Evolutionary conservation across 1,140 invertebrate species (phyloP), one percentile per base, ranked within the genome.

Genomic region (Campoletis sonorensis): DNA sequence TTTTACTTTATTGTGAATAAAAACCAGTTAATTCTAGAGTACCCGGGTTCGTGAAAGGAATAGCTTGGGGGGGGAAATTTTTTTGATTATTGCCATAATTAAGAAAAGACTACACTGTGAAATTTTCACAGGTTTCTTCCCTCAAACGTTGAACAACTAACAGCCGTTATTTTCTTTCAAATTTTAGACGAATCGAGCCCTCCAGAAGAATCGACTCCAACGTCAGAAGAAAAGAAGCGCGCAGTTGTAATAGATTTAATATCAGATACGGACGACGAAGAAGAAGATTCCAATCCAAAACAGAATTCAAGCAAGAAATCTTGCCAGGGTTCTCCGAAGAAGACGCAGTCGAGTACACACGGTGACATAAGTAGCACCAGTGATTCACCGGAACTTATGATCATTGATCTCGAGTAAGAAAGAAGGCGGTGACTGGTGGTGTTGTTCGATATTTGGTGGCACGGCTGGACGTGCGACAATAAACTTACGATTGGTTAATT

Each of bases 351-450:
- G 13, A 91, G 86, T 76, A 82, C 83, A 79, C 86, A 89, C 73
- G 85, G 86, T 83, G 89, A 88, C 51, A 91, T 92, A 72, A 92
- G 90, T 73, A 91, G 90, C 86, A 91, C 90, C 30, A 92, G 91
- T 27, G 90, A 91, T 84, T 92, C 90, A n/a, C 90, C 90, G 16
- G 91, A 92, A 76, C 85, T 91, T 15, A 91, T 92, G 90, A 91
- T 92, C 81, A 92, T 92, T 58, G 91, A 92, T 86, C 84, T 92
- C 86, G 91, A 92, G 82, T 92, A 88, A 90, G 13, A 11, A 64
- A 68, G 40, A 33, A 58, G 51, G 15, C 33, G 8, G 21, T 13
- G 23, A 27, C 54, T 11, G 51, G 27, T 27, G 40, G 23, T 30
- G n/a, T 54, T 75, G 2, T 51, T 13, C 58, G 51, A 33, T 58